phyloP scores from a whole-genome alignment of 2,113 vertebrate species.

The Synchiropus splendidus region DNA sequence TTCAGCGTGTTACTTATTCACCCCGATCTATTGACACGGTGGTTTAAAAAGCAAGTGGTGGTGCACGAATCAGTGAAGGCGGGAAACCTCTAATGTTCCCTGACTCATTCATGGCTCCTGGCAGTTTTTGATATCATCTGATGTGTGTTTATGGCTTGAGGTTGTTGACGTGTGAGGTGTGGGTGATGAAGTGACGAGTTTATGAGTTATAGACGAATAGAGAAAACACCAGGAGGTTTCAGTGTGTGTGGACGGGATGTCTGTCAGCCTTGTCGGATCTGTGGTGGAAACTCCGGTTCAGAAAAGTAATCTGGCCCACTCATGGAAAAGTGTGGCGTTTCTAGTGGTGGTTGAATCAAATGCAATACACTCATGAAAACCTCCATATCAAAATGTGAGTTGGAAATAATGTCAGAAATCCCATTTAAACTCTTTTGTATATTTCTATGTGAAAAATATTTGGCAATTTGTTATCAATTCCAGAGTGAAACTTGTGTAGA shows the following conservation, averaged over 20 bases:
- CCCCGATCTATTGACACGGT: slow-evolving; percentile 22
- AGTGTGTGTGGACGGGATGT: slow-evolving; percentile 19
- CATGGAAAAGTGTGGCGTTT: too few relatives aligned
- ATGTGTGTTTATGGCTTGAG: slow-evolving; percentile 25
- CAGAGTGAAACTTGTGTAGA: too few relatives aligned
- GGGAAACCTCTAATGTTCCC: slow-evolving; percentile 28
- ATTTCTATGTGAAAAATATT: too few relatives aligned
- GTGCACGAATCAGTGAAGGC: slow-evolving; percentile 26
- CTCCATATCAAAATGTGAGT: too few relatives aligned
- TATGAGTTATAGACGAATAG: slow-evolving; percentile 7
- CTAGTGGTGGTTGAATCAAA: too few relatives aligned
- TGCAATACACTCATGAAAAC: too few relatives aligned
- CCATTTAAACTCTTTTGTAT: too few relatives aligned
- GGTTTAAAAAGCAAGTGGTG: neutral
- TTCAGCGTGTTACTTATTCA: slow-evolving; percentile 20
- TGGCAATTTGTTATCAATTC: too few relatives aligned
- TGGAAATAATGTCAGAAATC: too few relatives aligned
- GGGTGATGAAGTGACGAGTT: slow-evolving; percentile 11
- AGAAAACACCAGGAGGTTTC: slow-evolving; percentile 1
- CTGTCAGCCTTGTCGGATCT: too few relatives aligned
- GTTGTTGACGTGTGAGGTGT: slow-evolving; percentile 14
- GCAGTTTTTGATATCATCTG: slow-evolving; percentile 17
- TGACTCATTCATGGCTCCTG: slow-evolving; percentile 24
- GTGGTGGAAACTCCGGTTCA: too few relatives aligned
- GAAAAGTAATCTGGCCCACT: too few relatives aligned